Conservation (phyloP, 64 coral and sea anemone genomes). For the Montipora cactus region DNA sequence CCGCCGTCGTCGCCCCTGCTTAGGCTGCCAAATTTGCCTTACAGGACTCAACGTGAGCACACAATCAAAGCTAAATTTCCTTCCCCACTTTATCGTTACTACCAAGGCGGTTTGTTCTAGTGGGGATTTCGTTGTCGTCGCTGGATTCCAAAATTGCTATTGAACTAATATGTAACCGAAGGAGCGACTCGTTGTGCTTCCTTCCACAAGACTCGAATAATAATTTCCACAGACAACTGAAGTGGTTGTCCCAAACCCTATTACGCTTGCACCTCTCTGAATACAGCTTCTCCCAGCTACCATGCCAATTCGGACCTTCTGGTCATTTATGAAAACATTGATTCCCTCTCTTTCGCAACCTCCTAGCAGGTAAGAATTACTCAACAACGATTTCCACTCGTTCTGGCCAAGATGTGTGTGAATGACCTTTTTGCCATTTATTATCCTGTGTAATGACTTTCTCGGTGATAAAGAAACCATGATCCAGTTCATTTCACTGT, state of each 20-base stretch:
- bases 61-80: too few species aligned
- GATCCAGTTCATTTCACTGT: slow-evolving; percentile 30
- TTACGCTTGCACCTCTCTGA: not conserved
- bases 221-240: not conserved
- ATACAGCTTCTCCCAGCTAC: not conserved
- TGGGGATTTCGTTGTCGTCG: too few species aligned
- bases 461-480: not conserved
- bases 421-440: not conserved
- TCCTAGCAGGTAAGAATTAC: not conserved
- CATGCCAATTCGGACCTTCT: slow-evolving; percentile 10
- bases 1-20: too few species aligned
- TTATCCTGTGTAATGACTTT: not conserved
- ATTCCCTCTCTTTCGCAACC: not conserved
- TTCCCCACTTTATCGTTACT: too few species aligned
- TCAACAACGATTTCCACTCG: not conserved
- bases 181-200: not conserved
- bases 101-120: too few species aligned
- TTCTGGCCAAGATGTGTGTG: not conserved
- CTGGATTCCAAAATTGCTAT: not conserved
- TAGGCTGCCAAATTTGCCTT: too few species aligned
- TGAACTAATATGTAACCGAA: slow-evolving; percentile 30
- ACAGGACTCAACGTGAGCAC: too few species aligned
- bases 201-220: not conserved
- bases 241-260: slow-evolving; percentile 1
- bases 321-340: not conserved